phyloP scores from a whole-genome alignment of 1,140 invertebrate species.

The Leptestheria dahalacensis region DNA sequence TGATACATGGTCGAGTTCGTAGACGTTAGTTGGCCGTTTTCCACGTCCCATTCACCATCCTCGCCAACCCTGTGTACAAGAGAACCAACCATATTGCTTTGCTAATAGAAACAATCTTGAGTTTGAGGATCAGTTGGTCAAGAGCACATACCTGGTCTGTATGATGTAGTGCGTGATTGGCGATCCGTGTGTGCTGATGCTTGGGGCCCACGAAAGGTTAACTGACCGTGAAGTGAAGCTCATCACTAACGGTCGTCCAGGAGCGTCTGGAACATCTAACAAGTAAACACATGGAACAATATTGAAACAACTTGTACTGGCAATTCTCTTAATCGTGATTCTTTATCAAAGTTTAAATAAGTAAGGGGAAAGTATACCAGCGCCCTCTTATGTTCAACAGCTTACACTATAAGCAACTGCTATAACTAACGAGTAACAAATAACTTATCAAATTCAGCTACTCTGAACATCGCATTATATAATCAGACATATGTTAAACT shows the following conservation, averaged over 20 bases:
- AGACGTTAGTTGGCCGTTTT: constrained; percentile 42
- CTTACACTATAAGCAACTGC: background rate
- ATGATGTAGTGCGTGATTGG: constrained; percentile 55
- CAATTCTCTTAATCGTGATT: background rate
- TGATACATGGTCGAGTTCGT: constrained; percentile 46
- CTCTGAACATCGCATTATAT: too few relatives aligned
- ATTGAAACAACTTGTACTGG: constrained; percentile 9
- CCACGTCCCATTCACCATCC: constrained; percentile 44
- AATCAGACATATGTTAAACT: too few relatives aligned
- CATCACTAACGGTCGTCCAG: constrained; percentile 50
- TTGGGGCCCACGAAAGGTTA: constrained; percentile 57
- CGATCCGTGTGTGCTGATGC: constrained; percentile 49
- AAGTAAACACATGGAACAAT: constrained; percentile 14
- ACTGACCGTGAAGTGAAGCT: constrained; percentile 54
- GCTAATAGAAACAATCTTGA: background rate
- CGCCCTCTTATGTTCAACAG: background rate
- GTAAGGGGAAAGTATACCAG: background rate
- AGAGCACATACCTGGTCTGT: constrained; percentile 42
- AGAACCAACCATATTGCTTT: constrained; percentile 6
- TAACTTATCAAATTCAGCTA: too few relatives aligned
- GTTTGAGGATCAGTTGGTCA: background rate
- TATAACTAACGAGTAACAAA: too few relatives aligned
- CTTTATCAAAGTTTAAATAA: background rate
- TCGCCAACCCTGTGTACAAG: constrained; percentile 43
- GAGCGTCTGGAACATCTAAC: constrained; percentile 43